phyloP scores from a whole-genome alignment of 2,113 vertebrate species.

The Leucoraja erinaceus region DNA sequence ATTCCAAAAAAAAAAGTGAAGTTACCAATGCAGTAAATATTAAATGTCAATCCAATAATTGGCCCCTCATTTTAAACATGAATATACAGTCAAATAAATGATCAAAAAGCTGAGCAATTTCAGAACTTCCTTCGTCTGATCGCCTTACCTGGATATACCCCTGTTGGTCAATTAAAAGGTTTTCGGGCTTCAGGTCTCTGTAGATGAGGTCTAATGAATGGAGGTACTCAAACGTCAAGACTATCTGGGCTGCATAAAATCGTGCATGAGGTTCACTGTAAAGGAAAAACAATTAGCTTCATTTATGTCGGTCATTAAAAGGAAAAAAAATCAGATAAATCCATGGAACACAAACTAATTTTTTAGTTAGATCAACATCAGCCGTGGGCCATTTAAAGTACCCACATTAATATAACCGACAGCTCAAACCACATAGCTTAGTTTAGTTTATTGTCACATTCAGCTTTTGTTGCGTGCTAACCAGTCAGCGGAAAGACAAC shows the following conservation, averaged over 20 bases:
- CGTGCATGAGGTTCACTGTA: conserved; percentile 88
- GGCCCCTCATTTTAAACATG: background rate
- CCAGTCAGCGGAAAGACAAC: too few relatives aligned
- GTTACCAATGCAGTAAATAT: background rate
- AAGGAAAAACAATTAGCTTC: conserved; percentile 35
- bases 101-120: background rate
- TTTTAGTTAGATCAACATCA: background rate
- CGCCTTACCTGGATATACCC: conserved; percentile 92
- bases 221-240: conserved; percentile 99
- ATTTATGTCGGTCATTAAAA: background rate
- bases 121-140: conserved; percentile 38
- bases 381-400: background rate
- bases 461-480: too few relatives aligned
- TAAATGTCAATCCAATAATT: background rate
- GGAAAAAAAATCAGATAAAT: background rate
- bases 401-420: background rate
- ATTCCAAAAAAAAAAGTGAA: background rate
- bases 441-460: too few relatives aligned
- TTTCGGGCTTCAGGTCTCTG: conserved; percentile 99
- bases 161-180: conserved; percentile 98
- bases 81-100: background rate
- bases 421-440: too few relatives aligned
- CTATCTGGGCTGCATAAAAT: conserved; percentile 99
- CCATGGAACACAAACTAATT: background rate
- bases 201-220: conserved; percentile 99